Evolutionary conservation across 2,888 invertebrate genomes (phyloP).

Genomic region (Lasioglossum zephyrum): DNA sequence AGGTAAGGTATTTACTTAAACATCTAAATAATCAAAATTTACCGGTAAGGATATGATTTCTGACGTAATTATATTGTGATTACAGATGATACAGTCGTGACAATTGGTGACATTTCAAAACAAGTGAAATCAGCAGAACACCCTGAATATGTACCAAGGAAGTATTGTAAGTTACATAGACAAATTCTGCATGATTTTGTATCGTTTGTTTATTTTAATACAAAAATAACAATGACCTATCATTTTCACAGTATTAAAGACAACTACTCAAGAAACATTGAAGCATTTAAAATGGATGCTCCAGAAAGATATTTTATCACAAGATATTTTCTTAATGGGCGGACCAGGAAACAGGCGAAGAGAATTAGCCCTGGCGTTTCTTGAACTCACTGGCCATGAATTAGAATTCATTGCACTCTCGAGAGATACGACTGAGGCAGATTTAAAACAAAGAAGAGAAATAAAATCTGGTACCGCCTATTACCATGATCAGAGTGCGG

Average conservation of each 20-base stretch:
- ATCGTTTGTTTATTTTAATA: background rate
- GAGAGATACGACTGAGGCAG: conserved; percentile 98
- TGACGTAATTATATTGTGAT: conserved; percentile 18
- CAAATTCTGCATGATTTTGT: conserved; percentile 19
- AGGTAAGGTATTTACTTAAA: conserved; percentile 64
- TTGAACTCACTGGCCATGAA: conserved; percentile 95
- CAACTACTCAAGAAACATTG: conserved; percentile 89
- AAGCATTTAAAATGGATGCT: conserved; percentile 97
- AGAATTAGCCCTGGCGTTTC: conserved; percentile 93
- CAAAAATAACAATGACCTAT: conserved; percentile 23
- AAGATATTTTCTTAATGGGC: conserved; percentile 98
- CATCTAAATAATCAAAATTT: background rate
- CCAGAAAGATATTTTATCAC: conserved; percentile 96
- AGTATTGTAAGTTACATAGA: conserved; percentile 89
- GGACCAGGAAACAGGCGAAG: conserved; percentile 94
- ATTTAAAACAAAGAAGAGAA: conserved; percentile 97
- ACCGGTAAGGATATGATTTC: background rate
- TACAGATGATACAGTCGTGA: conserved; percentile 84
- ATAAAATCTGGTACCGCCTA: conserved; percentile 94
- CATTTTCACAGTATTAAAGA: conserved; percentile 63
- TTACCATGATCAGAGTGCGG: conserved; percentile 98
- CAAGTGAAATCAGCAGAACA: conserved; percentile 87
- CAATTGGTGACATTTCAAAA: conserved; percentile 91
- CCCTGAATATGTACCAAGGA: conserved; percentile 93
- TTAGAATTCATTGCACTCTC: conserved; percentile 97